Evolutionary conservation across 2,888 invertebrate genomes (phyloP).

Genomic region (Mythimna lalbum): DNA sequence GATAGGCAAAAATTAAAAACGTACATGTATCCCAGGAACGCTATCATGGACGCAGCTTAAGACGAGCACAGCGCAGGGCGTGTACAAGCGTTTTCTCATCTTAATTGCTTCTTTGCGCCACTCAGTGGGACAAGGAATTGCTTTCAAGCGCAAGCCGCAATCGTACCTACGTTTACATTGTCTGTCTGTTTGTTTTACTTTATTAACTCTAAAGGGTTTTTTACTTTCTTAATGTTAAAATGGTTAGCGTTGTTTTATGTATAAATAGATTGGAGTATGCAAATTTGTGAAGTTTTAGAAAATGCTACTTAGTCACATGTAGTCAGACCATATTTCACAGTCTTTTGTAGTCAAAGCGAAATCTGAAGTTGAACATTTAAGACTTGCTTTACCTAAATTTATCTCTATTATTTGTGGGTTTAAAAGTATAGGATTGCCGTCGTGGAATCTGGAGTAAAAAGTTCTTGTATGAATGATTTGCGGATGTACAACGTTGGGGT

Average conservation of each 20-base stretch:
- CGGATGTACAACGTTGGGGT: too few relatives aligned
- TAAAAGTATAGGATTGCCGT: too few relatives aligned
- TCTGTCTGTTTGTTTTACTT: slow-evolving; percentile 61
- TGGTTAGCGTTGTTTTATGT: slow-evolving; percentile 40
- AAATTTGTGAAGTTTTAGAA: slow-evolving; percentile 9
- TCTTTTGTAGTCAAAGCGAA: not conserved
- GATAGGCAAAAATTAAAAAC: slow-evolving; percentile 29
- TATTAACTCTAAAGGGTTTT: slow-evolving; percentile 57
- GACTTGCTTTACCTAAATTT: not conserved
- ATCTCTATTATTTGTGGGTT: not conserved
- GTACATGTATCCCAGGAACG: slow-evolving; percentile 2
- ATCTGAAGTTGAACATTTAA: not conserved
- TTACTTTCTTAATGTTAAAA: slow-evolving; percentile 56
- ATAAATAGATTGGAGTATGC: slow-evolving; percentile 9
- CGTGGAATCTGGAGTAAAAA: too few relatives aligned
- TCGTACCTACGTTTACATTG: slow-evolving; percentile 62
- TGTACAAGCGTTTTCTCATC: slow-evolving; percentile 70
- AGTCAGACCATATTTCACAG: not conserved
- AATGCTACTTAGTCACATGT: too few relatives aligned
- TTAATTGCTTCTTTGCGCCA: slow-evolving; percentile 77
- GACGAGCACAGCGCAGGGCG: slow-evolving; percentile 56
- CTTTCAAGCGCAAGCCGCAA: slow-evolving; percentile 73
- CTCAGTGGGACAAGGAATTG: slow-evolving; percentile 76
- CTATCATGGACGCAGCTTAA: slow-evolving; percentile 59
- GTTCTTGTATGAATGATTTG: too few relatives aligned